A percentile compares a stretch with the other conserved stretches of the same genome.
phyloP scores from a whole-genome alignment of 2,797 vertebrate genomes.

The Lepus oiostolus region DNA sequence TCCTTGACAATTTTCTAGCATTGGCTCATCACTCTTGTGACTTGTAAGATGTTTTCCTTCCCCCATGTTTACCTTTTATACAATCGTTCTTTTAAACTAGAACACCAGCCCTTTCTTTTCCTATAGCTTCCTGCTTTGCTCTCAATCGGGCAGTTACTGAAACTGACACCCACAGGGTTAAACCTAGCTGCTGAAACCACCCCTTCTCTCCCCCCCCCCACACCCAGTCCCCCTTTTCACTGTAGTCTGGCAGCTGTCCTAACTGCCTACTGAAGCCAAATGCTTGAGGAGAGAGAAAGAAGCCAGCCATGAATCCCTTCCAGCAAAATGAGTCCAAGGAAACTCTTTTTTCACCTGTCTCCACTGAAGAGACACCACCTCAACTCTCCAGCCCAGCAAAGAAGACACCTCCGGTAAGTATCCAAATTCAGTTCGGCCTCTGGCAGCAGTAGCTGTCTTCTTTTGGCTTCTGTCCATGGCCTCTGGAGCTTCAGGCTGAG shows the following conservation, averaged over 20 bases:
- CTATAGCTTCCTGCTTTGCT: conserved; percentile 42
- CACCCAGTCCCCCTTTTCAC: conserved; percentile 74
- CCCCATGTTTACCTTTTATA: not conserved
- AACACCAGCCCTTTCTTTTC: not conserved
- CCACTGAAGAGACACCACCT: conserved; percentile 86
- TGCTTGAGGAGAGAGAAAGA: conserved; percentile 87
- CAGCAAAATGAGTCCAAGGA: conserved; percentile 89
- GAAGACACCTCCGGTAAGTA: conserved; percentile 89
- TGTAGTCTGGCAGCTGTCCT: conserved; percentile 88
- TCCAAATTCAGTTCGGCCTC: conserved; percentile 63
- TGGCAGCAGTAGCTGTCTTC: conserved; percentile 2
- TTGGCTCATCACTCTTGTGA: conserved; percentile 13
- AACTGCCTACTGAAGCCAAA: conserved; percentile 89
- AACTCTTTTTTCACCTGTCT: conserved; percentile 88
- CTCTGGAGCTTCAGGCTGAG: conserved; percentile 36
- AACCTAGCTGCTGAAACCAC: conserved; percentile 70
- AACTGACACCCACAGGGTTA: conserved; percentile 81
- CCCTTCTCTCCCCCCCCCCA: conserved; percentile 52
- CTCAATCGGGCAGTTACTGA: conserved; percentile 19
- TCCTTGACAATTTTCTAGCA: not conserved
- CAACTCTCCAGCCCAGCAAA: conserved; percentile 75
- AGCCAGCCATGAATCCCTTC: conserved; percentile 88
- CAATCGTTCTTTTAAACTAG: conserved; percentile 52
- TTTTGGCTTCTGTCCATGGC: conserved; percentile 25
- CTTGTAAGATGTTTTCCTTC: conserved; percentile 6